Evolutionary conservation across 2,113 vertebrate species (phyloP).

Genomic region (Sturnus vulgaris): DNA sequence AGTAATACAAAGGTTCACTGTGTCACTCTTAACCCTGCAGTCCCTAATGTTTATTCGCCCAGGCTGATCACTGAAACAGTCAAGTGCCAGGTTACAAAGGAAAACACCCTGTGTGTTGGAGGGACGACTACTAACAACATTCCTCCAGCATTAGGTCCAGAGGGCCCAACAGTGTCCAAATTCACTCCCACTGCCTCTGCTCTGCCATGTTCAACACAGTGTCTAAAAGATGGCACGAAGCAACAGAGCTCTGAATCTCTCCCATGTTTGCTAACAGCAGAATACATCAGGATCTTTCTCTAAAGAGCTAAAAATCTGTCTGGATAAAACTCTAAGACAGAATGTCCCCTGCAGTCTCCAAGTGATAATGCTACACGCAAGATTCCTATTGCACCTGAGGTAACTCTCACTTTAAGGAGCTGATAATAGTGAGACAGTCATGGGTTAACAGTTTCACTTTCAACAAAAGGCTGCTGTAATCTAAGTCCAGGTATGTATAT

Average conservation of each 20-base stretch:
- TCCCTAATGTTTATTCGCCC: not conserved
- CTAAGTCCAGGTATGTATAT: not conserved
- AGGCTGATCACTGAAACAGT: not conserved
- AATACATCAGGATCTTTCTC: not conserved
- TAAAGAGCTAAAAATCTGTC: not conserved
- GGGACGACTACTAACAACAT: not conserved
- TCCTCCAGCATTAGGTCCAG: not conserved
- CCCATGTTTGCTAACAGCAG: not conserved
- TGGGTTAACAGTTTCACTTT: not conserved
- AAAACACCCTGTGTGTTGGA: not conserved
- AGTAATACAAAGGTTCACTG: not conserved
- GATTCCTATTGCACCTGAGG: not conserved
- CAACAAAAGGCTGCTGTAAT: not conserved
- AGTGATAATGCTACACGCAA: not conserved
- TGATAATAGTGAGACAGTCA: not conserved
- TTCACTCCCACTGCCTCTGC: not conserved
- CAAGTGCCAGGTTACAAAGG: not conserved
- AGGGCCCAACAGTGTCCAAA: not conserved
- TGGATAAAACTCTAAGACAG: not conserved
- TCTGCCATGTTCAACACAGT: not conserved
- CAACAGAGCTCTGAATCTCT: not conserved
- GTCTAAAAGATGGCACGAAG: not conserved
- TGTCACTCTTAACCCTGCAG: not conserved
- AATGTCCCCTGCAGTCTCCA: not conserved
- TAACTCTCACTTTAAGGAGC: not conserved